Conservation (phyloP, 2,888 invertebrate genomes). For the Sinodicranocentrus sp. region DNA sequence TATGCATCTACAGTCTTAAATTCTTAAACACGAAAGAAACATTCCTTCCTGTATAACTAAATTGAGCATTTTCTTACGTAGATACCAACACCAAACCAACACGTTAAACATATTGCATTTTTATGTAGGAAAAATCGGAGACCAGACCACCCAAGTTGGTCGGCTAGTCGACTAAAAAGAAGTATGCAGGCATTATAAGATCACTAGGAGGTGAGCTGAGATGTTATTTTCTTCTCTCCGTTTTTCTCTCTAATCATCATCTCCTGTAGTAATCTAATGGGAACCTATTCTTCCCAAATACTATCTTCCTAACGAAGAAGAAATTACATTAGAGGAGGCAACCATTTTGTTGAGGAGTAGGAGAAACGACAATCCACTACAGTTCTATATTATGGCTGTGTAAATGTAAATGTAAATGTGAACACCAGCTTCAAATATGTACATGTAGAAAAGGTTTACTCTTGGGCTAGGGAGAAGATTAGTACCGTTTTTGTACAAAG, state of each 20-base stretch:
- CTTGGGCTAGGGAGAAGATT: too few species aligned
- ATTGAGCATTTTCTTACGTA: too few species aligned
- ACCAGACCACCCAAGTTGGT: slow-evolving; percentile 57
- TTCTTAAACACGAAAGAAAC: too few species aligned
- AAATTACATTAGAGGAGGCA: slow-evolving; percentile 16
- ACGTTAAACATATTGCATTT: neutral
- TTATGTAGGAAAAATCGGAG: slow-evolving; percentile 26
- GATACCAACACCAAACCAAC: too few species aligned
- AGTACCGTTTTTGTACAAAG: too few species aligned
- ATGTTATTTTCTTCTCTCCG: slow-evolving; percentile 28
- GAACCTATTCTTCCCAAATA: neutral
- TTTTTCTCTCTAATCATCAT: slow-evolving; percentile 20
- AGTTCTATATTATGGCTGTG: too few species aligned
- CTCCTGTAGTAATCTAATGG: slow-evolving; percentile 22
- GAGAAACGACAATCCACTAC: too few species aligned
- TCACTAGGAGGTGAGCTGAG: slow-evolving; percentile 9
- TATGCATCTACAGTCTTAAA: too few species aligned
- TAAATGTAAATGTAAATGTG: too few species aligned
- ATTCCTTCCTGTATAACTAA: too few species aligned
- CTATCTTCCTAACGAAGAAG: slow-evolving; percentile 16
- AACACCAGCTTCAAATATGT: too few species aligned
- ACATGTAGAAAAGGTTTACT: too few species aligned
- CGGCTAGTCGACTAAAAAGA: slow-evolving; percentile 43
- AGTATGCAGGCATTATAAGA: slow-evolving; percentile 24
- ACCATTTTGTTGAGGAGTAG: slow-evolving; percentile 24